Evolutionary conservation across 2,888 invertebrate species (phyloP).

Genomic region (Ochropleura plecta): DNA sequence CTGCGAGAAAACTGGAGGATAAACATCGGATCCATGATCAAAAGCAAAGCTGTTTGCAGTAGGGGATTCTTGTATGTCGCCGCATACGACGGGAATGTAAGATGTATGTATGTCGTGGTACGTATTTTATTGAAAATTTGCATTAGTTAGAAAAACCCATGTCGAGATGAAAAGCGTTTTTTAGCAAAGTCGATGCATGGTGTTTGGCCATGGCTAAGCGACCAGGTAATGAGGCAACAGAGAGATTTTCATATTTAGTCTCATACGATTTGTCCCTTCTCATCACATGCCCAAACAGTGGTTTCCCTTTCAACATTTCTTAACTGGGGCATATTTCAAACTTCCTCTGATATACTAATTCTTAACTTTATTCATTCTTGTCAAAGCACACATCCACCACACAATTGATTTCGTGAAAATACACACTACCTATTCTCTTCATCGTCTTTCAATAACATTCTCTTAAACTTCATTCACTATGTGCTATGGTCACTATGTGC

Average conservation of each 20-base stretch:
- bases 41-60: conserved; percentile 88
- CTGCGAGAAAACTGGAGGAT: conserved; percentile 92
- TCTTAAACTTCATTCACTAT: too few species aligned
- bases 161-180: background rate
- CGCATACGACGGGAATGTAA: conserved; percentile 93
- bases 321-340: too few species aligned
- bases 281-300: too few species aligned
- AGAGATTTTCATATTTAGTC: background rate
- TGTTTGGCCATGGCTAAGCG: background rate
- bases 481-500: too few species aligned
- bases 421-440: too few species aligned
- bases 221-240: background rate
- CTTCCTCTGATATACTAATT: too few species aligned
- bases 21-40: conserved; percentile 91
- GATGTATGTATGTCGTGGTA: conserved; percentile 91
- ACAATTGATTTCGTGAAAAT: too few species aligned
- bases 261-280: too few species aligned
- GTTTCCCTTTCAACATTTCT: too few species aligned
- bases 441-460: too few species aligned
- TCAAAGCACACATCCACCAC: too few species aligned
- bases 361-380: too few species aligned
- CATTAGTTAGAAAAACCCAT: background rate
- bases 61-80: conserved; percentile 91
- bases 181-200: background rate
- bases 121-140: conserved; percentile 42